phyloP scores from a whole-genome alignment of 2,888 invertebrate species.

The Biston betularia region DNA sequence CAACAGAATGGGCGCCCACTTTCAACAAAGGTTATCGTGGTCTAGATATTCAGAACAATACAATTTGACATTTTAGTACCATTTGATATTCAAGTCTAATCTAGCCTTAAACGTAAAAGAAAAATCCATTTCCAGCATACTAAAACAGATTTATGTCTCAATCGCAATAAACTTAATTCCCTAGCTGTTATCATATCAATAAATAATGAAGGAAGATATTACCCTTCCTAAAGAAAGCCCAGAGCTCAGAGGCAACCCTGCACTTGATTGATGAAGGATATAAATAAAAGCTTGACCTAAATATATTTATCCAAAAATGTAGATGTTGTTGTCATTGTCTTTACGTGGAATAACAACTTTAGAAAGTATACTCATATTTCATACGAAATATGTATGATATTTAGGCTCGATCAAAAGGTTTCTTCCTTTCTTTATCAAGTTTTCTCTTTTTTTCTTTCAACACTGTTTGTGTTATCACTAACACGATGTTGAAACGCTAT shows the following conservation, averaged over 20 bases:
- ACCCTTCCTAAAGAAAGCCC: constrained; percentile 28
- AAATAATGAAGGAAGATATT: constrained; percentile 38
- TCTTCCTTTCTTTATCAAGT: neutral
- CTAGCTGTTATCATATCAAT: constrained; percentile 22
- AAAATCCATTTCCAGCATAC: constrained; percentile 1
- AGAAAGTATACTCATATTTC: constrained; percentile 12
- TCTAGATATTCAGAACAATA: constrained; percentile 15
- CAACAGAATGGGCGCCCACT: neutral
- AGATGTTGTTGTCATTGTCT: constrained; percentile 18
- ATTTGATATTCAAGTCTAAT: constrained; percentile 3
- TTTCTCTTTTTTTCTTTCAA: no score
- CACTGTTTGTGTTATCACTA: no score
- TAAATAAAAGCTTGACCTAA: constrained; percentile 44
- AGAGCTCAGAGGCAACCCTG: constrained; percentile 34
- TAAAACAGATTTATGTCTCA: constrained; percentile 18
- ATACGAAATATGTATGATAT: constrained; percentile 4
- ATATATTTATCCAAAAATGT: constrained; percentile 23
- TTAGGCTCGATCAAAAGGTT: neutral
- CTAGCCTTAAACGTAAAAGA: constrained; percentile 9
- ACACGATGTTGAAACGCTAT: no score
- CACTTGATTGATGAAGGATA: constrained; percentile 46
- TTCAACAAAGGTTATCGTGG: constrained; percentile 4
- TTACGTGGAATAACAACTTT: constrained; percentile 2
- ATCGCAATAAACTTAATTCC: constrained; percentile 23
- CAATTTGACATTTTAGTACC: constrained; percentile 11